phyloP scores from a whole-genome alignment of 2,797 vertebrate species.

The Sebastes trivittatus region DNA sequence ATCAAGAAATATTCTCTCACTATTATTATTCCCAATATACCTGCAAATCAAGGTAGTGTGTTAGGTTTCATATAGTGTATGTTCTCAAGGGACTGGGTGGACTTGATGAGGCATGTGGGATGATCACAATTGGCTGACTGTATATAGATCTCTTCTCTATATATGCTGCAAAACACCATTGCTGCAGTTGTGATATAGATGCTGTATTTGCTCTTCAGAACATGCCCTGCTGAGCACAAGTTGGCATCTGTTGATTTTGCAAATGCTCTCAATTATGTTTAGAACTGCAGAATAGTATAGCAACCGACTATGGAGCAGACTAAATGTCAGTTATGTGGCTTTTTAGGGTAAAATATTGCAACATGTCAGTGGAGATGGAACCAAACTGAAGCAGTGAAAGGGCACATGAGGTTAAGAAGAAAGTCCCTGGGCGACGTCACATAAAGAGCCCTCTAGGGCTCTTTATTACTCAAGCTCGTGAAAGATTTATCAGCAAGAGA shows the following conservation, averaged over 20 bases:
- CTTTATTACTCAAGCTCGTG: conserved; percentile 69
- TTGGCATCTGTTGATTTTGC: neutral
- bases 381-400: conserved; percentile 18
- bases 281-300: neutral
- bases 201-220: conserved; percentile 2
- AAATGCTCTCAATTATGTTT: neutral
- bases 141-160: neutral
- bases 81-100: neutral
- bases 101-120: conserved; percentile 1
- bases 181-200: neutral
- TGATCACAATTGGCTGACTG: neutral
- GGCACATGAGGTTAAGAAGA: conserved; percentile 44
- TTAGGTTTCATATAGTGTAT: neutral
- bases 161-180: conserved; percentile 7
- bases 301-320: neutral
- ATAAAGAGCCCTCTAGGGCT: conserved; percentile 37
- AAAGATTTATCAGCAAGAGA: conserved; percentile 71
- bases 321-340: neutral
- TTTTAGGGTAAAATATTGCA: neutral
- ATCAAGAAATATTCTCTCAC: conserved; percentile 83
- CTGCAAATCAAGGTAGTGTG: conserved; percentile 66
- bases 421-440: conserved; percentile 51
- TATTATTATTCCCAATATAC: neutral
- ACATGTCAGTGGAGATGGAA: neutral
- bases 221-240: neutral